Evolutionary conservation across 1,140 invertebrate genomes (phyloP), one percentile per base, ranked within the genome.

Genomic region (Ceratitis capitata): DNA sequence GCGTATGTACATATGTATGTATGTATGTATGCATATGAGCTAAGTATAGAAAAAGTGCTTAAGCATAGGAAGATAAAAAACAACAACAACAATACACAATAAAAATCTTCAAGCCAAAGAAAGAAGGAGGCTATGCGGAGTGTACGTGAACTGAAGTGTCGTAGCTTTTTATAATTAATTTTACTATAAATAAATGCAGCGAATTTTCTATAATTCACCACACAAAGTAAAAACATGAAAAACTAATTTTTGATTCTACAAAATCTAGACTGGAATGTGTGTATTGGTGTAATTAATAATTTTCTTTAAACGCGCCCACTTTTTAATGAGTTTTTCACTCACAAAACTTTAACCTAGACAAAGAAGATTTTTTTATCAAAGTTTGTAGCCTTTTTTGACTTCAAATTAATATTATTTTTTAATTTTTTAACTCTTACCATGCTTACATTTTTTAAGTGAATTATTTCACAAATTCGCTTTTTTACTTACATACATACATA

Each of bases 291-390:
- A 12, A 29, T 14, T 45, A 3, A 45, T 78, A 78, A 26, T 78
- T 78, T 78, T 42, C 16, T n/a, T n/a, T 78, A 45, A 78, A 45
- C 69, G 69, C 69, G 69, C 69, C 69, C 69, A 78, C 69, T 78
- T 78, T 78, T 78, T 78, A 78, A 78, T 78, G 69, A 78, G 69
- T 45, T 45, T n/a, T n/a, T n/a, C n/a, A n/a, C n/a, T n/a, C n/a
- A n/a, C n/a, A n/a, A n/a, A n/a, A n/a, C n/a, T n/a, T n/a, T n/a
- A n/a, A n/a, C n/a, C n/a, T n/a, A n/a, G n/a, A n/a, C n/a, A n/a
- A n/a, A n/a, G n/a, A n/a, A n/a, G n/a, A n/a, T n/a, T n/a, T n/a
- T n/a, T n/a, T n/a, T n/a, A n/a, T n/a, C n/a, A n/a, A n/a, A n/a
- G n/a, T n/a, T n/a, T n/a, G n/a, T n/a, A n/a, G n/a, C n/a, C n/a